A percentile compares a stretch with the other conserved stretches of the same genome.
phyloP scores from a whole-genome alignment of 2,797 vertebrate species.

The Bryconaethiops microstoma region DNA sequence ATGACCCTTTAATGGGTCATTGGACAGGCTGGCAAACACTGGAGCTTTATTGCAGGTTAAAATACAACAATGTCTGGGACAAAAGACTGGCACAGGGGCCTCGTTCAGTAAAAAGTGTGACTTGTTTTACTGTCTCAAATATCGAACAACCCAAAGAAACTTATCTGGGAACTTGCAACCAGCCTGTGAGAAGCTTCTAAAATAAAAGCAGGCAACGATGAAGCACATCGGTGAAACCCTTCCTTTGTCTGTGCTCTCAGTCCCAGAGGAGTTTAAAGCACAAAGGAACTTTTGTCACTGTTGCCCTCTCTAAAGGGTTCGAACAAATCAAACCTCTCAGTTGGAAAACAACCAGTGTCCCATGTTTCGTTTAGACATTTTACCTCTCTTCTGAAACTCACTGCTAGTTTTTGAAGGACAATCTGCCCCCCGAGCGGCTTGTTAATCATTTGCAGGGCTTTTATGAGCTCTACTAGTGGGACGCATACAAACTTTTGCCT shows the following conservation, averaged over 20 bases:
- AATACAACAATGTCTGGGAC: not conserved
- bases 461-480: not conserved
- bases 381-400: constrained; percentile 26
- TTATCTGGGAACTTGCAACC: not conserved
- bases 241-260: constrained; percentile 64
- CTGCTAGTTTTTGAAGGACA: not conserved
- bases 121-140: not conserved
- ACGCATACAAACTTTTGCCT: not conserved
- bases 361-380: constrained; percentile 48
- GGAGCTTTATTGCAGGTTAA: not conserved
- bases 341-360: constrained; percentile 53
- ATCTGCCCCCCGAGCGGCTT: not conserved
- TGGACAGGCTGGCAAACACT: not conserved
- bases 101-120: not conserved
- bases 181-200: constrained; percentile 11
- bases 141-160: not conserved
- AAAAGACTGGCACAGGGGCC: not conserved
- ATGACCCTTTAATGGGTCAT: not conserved
- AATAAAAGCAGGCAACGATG: constrained; percentile 56
- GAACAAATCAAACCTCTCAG: constrained; percentile 47
- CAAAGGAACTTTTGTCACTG: constrained; percentile 66
- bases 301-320: constrained; percentile 47
- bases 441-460: not conserved
- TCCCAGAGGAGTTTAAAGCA: constrained; percentile 61
- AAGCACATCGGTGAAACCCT: constrained; percentile 68